Evolutionary conservation across 2,797 vertebrate species (phyloP).

Genomic region (Antennarius maculatus): DNA sequence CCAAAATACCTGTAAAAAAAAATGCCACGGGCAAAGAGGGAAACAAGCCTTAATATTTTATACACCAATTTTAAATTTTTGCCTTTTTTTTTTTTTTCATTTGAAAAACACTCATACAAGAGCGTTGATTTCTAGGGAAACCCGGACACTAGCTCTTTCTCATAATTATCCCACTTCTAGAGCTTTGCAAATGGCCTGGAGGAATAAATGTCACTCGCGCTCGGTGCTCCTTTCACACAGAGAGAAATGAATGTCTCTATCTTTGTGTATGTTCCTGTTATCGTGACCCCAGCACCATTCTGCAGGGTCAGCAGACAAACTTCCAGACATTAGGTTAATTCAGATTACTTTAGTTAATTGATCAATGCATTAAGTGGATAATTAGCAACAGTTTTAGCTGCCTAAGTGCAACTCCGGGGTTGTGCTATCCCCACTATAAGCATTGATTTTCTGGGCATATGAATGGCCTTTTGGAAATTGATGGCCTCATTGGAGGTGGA

Average conservation of each 20-base stretch:
- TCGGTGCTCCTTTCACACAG: slow-evolving; percentile 55
- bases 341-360: slow-evolving; percentile 89
- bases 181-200: slow-evolving; percentile 75
- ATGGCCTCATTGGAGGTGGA: slow-evolving; percentile 80
- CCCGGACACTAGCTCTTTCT: slow-evolving; percentile 58
- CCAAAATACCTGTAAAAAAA: slow-evolving; percentile 7
- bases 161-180: slow-evolving; percentile 67
- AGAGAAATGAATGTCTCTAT: slow-evolving; percentile 71
- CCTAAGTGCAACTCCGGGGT: slow-evolving; percentile 84
- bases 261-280: slow-evolving; percentile 58
- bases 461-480: slow-evolving; percentile 87
- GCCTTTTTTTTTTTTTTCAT: slow-evolving; percentile 6
- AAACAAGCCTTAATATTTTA: slow-evolving; percentile 37
- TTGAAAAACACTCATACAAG: slow-evolving; percentile 36
- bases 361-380: slow-evolving; percentile 88
- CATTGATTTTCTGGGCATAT: slow-evolving; percentile 87
- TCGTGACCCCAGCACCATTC: slow-evolving; percentile 80
- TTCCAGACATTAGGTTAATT: slow-evolving; percentile 87
- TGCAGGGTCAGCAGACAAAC: slow-evolving; percentile 85
- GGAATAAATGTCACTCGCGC: slow-evolving; percentile 72
- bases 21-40: slow-evolving; percentile 3
- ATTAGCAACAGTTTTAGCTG: slow-evolving; percentile 86
- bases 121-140: slow-evolving; percentile 65
- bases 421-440: slow-evolving; percentile 79
- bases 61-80: slow-evolving; percentile 24